phyloP scores from a whole-genome alignment of 2,888 invertebrate genomes.

The Auanema sp. region DNA sequence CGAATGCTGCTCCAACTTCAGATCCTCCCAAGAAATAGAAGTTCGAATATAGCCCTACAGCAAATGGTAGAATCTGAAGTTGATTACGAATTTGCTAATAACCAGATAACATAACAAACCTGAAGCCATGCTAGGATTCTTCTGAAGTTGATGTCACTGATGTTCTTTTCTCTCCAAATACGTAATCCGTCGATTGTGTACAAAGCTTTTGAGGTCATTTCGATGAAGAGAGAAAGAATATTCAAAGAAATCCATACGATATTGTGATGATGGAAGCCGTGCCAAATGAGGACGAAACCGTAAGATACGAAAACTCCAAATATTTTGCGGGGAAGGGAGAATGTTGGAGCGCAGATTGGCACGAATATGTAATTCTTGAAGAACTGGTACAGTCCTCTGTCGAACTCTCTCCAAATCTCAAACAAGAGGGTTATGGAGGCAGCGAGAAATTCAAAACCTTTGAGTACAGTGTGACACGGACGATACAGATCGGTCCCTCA shows the following conservation, averaged over 20 bases:
- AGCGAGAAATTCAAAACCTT: conserved; percentile 45
- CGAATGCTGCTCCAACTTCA: conserved; percentile 60
- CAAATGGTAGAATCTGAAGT: conserved; percentile 60
- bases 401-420: conserved; percentile 67
- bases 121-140: conserved; percentile 55
- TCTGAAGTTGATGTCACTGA: conserved; percentile 57
- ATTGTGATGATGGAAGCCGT: conserved; percentile 66
- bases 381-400: conserved; percentile 67
- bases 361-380: conserved; percentile 68
- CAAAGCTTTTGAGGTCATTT: conserved; percentile 59
- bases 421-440: neutral
- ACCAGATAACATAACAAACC: conserved; percentile 6
- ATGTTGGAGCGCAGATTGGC: conserved; percentile 66
- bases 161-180: conserved; percentile 44
- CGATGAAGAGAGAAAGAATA: conserved; percentile 65
- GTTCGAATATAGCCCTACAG: conserved; percentile 63
- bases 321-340: conserved; percentile 64
- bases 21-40: conserved; percentile 63
- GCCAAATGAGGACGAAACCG: conserved; percentile 67
- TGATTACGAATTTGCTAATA: neutral
- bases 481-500: conserved; percentile 66
- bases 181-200: conserved; percentile 49
- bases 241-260: conserved; percentile 67
- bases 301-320: conserved; percentile 66
- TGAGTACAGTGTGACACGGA: conserved; percentile 66